These are phyloP conservation scores for Olivierus martensii DNA, from an alignment of 1,140 invertebrate genomes.

Conservation along the genomic window DNA sequence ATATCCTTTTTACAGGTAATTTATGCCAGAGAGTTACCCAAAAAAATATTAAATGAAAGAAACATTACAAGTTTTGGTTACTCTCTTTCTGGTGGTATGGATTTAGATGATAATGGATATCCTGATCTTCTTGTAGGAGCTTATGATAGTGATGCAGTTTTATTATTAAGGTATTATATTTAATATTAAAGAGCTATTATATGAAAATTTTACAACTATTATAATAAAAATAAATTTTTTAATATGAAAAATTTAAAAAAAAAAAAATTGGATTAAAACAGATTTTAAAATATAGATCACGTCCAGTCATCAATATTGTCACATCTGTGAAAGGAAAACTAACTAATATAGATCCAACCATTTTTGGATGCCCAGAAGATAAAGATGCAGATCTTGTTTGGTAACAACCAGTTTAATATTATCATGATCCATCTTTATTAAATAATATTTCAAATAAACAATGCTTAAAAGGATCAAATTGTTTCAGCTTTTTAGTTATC, in stretches of 20 bases:
- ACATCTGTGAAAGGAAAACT: constrained; percentile 27
- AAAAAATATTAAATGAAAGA: constrained; percentile 20
- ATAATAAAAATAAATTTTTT: too few relatives aligned
- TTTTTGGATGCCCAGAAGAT: constrained; percentile 50
- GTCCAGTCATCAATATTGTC: constrained; percentile 70
- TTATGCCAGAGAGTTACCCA: constrained; percentile 36
- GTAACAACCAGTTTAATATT: constrained; percentile 27
- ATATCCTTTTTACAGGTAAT: constrained; percentile 34
- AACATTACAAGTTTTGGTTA: constrained; percentile 59
- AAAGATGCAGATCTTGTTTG: constrained; percentile 53
- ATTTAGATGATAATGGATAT: constrained; percentile 83
- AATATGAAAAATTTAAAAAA: too few relatives aligned
- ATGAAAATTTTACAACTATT: too few relatives aligned
- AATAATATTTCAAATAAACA: not conserved
- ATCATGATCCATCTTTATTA: not conserved
- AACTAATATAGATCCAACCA: constrained; percentile 58
- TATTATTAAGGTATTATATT: constrained; percentile 22
- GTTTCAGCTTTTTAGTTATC: too few relatives aligned
- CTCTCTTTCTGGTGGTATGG: constrained; percentile 71
- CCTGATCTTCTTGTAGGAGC: constrained; percentile 81
- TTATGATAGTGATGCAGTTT: constrained; percentile 59
- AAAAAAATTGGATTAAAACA: too few relatives aligned
- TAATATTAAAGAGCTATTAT: too few relatives aligned
- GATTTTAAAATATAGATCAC: constrained; percentile 35
- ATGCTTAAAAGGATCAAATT: not conserved